Base-by-base conservation (phyloP, 2,888 invertebrate species). In the Trichogramma evanescens region DNA sequence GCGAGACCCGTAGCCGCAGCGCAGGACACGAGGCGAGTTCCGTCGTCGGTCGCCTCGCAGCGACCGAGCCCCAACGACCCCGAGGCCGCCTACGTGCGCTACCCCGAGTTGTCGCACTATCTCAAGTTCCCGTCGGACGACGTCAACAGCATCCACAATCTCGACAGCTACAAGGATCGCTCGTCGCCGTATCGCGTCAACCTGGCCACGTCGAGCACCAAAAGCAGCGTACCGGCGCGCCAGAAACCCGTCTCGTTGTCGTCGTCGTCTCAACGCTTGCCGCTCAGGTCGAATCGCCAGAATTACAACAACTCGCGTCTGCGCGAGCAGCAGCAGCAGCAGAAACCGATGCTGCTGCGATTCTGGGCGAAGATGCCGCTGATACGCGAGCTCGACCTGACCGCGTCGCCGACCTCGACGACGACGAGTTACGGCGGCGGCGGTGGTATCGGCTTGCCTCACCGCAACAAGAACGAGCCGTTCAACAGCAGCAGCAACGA, bases 341-440 rank as follows among this genome's bases (percentile, higher is more conserved):
- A 69, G 46, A 67, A 67, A 6, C 70, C 73, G 9, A 67, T 69
- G 64, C 62, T 72, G 5, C 56, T 72, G 8, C 66, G 67, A 53
- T 71, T 74, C 53, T 76, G 76, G 75, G 68, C 66, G 9, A 66
- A 70, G 43, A 69, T 75, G 71, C 72, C 76, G 0, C 65, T 74
- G 41, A 48, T 72, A 53, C 68, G 69, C 61, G 26, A 26, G 26
- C 26, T 26, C 26, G 74, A 75, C 49, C 68, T 73, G 0, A 70
- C 66, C 57, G 65, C 71, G 2, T 67, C 66, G 51, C 66, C 69
- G 9, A 65, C 71, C 3, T 67, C 66, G 51, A 65, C 69, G 9
- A 63, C 65, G 4, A 64, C 68, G 52, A 66, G 63, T 63, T 68
- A 63, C 46, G 66, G 63, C 39, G 63, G 66, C 9, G 56, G 26